phyloP scores from a whole-genome alignment of 2,888 invertebrate genomes.

The Agrochola litura region DNA sequence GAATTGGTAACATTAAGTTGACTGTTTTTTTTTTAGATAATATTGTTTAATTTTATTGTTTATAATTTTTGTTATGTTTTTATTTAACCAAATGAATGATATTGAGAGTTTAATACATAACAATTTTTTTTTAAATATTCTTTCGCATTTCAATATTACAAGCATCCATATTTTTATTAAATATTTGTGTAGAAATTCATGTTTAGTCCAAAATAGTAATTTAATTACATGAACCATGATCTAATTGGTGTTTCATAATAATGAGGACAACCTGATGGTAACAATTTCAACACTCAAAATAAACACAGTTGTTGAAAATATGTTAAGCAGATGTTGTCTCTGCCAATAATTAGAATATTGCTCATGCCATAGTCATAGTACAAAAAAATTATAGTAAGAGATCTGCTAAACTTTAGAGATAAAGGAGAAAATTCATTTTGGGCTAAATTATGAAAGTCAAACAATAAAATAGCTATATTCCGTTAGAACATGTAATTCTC shows the following conservation, averaged over 20 bases:
- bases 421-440: too few relatives aligned
- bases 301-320: constrained; percentile 54
- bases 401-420: constrained; percentile 26
- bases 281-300: constrained; percentile 42
- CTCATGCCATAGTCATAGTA: constrained; percentile 31
- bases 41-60: background rate
- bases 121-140: background rate
- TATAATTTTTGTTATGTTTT: background rate
- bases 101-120: background rate
- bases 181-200: background rate
- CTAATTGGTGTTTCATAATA: constrained; percentile 15
- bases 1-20: constrained; percentile 3
- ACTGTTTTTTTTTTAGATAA: too few relatives aligned
- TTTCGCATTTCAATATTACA: background rate
- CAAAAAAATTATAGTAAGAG: constrained; percentile 27
- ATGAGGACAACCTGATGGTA: constrained; percentile 16
- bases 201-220: too few relatives aligned
- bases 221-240: too few relatives aligned
- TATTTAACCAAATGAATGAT: background rate
- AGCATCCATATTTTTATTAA: background rate
- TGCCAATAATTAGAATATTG: constrained; percentile 47
- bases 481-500: too few relatives aligned
- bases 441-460: too few relatives aligned
- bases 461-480: too few relatives aligned
- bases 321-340: constrained; percentile 60